Conservation (phyloP, 1,140 invertebrate species). For the Kradibia gibbosae region DNA sequence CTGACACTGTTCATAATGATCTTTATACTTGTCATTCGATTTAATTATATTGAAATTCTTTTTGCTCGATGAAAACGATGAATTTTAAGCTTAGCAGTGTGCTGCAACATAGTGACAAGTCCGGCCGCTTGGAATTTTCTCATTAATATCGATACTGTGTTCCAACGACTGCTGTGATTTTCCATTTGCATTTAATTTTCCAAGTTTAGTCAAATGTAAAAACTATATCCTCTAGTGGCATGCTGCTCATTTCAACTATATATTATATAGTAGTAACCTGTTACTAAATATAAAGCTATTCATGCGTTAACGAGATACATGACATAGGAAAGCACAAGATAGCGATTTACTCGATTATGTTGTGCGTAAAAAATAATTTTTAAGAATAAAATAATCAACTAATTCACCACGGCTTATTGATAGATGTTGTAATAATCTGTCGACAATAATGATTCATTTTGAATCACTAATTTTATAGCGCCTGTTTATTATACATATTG, state of each 20-base stretch:
- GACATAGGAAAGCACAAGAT: background rate
- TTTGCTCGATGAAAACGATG: background rate
- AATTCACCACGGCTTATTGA: background rate
- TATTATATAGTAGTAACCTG: constrained; percentile 3
- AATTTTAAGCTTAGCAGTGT: background rate
- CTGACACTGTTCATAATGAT: background rate
- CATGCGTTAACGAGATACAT: constrained; percentile 1
- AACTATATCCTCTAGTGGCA: background rate
- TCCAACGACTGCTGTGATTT: background rate
- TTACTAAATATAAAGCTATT: constrained; percentile 6
- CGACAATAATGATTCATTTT: background rate
- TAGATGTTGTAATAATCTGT: background rate
- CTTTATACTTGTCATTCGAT: background rate
- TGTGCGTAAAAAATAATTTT: background rate
- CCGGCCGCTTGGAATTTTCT: background rate
- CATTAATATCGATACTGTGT: constrained; percentile 22
- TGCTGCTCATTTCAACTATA: background rate
- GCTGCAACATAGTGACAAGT: background rate
- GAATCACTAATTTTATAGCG: background rate
- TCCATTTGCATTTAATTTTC: constrained; percentile 8
- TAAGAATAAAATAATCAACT: constrained; percentile 9
- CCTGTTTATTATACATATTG: background rate
- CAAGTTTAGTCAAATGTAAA: constrained; percentile 13
- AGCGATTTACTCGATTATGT: background rate
- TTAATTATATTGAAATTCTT: background rate